Evolutionary conservation across 1,140 invertebrate species (phyloP).

Genomic region (Eupristina koningsbergeri): DNA sequence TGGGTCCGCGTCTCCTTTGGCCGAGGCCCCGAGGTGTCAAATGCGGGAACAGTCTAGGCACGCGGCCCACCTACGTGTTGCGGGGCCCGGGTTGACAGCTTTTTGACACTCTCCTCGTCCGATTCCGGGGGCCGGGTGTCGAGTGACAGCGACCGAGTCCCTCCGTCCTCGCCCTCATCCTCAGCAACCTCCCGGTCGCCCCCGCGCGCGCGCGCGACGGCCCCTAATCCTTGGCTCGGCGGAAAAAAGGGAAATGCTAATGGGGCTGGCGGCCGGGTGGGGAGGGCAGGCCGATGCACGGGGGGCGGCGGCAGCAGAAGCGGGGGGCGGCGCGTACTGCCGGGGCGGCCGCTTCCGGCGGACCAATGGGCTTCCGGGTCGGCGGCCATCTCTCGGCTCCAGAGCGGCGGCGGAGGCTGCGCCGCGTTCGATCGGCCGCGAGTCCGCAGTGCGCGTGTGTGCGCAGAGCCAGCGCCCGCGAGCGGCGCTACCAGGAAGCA

Average conservation of each 20-base stretch:
- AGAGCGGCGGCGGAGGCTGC: constrained; percentile 23
- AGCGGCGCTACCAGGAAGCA: constrained; percentile 34
- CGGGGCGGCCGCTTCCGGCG: constrained; percentile 11
- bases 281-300: neutral
- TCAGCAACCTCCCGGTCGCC: too few relatives aligned
- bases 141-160: constrained; percentile 47
- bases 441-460: constrained; percentile 8
- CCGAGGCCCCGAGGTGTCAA: constrained; percentile 32
- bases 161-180: neutral
- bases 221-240: constrained; percentile 25
- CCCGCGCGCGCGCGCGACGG: neutral
- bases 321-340: constrained; percentile 21
- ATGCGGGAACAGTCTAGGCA: constrained; percentile 21
- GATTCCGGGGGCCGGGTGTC: constrained; percentile 36
- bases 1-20: neutral
- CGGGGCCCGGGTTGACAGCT: constrained; percentile 30
- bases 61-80: constrained; percentile 26
- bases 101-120: constrained; percentile 37
- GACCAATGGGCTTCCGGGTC: constrained; percentile 31
- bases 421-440: constrained; percentile 32
- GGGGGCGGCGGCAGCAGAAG: neutral
- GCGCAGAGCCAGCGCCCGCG: constrained; percentile 28
- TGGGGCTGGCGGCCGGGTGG: neutral
- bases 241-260: constrained; percentile 31
- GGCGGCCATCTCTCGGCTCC: constrained; percentile 48